Evolutionary conservation across 23 tunicate genomes (phyloP), one percentile per base, ranked within the genome.

Genomic region (Oikopleura dioica): DNA sequence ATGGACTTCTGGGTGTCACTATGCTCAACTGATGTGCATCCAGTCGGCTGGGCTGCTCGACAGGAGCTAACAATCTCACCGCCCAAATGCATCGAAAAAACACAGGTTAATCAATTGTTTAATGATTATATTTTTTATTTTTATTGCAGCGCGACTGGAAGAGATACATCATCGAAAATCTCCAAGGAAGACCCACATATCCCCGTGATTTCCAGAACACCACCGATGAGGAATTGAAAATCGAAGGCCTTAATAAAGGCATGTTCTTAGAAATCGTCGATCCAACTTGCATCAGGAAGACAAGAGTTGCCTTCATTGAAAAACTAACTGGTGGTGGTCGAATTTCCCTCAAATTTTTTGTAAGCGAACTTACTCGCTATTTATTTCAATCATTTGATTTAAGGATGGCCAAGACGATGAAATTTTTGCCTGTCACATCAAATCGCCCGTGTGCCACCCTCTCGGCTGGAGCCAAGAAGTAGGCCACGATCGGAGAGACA

Each of bases 21-120:
- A 35, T 84, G 89, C 77, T 79, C 86, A 30, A 76, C 78, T 31
- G 96, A 89, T 76, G 89, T 89, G 0, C 88, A 89, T 38, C 89
- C 96, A 21, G 96, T 84, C 24, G 96, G 96, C 0, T 89, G 96
- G 96, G 81, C 89, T 77, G 96, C 96, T 9, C 9, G 55, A 44
- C 16, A 9, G 9, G 55, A 44, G 9, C 9, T 44, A 16, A 44
- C 55, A 9, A 44, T 44, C 16, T 44, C 55, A 9, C 55, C 55
- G 55, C 55, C 55, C 9, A 44, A 44, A 44, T 44, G 16, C 9
- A 44, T 44, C 55, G 55, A 44, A 44, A 44, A 44, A 44, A 44
- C 55, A 44, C 55, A 44, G 55, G 55, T 44, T 9, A 44, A n/a
- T n/a, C n/a, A n/a, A n/a, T n/a, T n/a, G n/a, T n/a, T n/a, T n/a